Conservation (phyloP, 92 coral and sea anemone species). For the Micromussa lordhowensis region DNA sequence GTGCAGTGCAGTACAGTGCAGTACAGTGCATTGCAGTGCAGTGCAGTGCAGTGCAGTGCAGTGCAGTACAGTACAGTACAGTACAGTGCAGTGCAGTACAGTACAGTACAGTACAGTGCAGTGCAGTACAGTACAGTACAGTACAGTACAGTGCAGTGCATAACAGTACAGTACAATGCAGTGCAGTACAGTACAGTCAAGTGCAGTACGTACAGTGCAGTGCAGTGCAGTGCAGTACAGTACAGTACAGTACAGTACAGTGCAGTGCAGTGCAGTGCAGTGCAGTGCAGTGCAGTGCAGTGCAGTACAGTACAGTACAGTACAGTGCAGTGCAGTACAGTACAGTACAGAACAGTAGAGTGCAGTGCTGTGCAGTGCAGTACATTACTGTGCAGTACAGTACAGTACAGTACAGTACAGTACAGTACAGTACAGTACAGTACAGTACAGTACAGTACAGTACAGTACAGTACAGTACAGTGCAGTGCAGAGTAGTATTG, state of each 20-base stretch:
- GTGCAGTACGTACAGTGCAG: slow-evolving; percentile 7
- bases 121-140: slow-evolving; percentile 10
- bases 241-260: slow-evolving; percentile 5
- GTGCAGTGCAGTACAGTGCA: not conserved
- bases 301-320: slow-evolving; percentile 15
- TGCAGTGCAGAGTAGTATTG: not conserved
- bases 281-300: slow-evolving; percentile 24
- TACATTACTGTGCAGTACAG: not conserved
- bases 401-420: not conserved
- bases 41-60: not conserved
- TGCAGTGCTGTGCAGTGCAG: slow-evolving; percentile 11
- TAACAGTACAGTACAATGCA: not conserved
- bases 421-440: not conserved
- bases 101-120: not conserved
- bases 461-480: slow-evolving; percentile 1
- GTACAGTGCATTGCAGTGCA: not conserved
- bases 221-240: slow-evolving; percentile 4
- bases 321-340: slow-evolving; percentile 20
- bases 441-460: not conserved
- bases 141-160: slow-evolving; percentile 2
- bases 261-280: slow-evolving; percentile 8
- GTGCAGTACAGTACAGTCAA: not conserved
- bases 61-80: not conserved
- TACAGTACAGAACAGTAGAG: slow-evolving; percentile 11
- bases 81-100: slow-evolving; percentile 6